Base-by-base conservation (phyloP, 37 sponge, comb jelly and placozoan species). In the Beroe forskalii region DNA sequence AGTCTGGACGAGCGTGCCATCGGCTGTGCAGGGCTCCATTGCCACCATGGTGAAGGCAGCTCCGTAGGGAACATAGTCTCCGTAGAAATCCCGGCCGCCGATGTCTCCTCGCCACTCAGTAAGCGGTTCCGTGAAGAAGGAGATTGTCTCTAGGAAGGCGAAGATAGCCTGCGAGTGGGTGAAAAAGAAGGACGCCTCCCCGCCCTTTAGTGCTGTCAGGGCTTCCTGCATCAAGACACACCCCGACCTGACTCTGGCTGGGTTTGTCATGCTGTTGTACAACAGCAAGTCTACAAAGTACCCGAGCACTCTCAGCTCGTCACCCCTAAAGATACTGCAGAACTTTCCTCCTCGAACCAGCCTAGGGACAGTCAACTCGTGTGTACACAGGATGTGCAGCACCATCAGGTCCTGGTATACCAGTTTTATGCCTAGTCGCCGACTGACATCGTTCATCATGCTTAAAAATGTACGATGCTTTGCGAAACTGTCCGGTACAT, bases 121-220 rank as follows among this genome's bases (percentile, higher is more conserved):
- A 23, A 72, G 28, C 39, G 40, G 40, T 20, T 72, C 40, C 4
- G 75, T 72, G 38, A 72, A 20, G 75, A 35, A 33, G 2, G 39
- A 3, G 9, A 72, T 72, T 19, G 28, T 23, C 37, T 33, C 75
- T 20, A 72, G 39, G 32, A 72, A 20, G 32, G 75, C 39, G 75
- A 72, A 72, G 19, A 72, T 72, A 37, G 75, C 35, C 35, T 72
- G 39, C 37, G 75, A 35, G 39, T 72, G 75, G 12, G 75, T 39
- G 75, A 72, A 72, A 4, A 35, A 35, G 39, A 72, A 39, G 40
- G 12, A 35, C 12, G 40, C 75, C 1, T 22, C 40, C 75, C 75
- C 32, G 40, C 9, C 9, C n/a, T n/a, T n/a, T n/a, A n/a, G 3
- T 72, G 75, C n/a, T 63, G 9, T 4, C 28, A 37, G 75, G 33